Conservation (phyloP, 2,888 invertebrate genomes). For the Eilema griseolum region DNA sequence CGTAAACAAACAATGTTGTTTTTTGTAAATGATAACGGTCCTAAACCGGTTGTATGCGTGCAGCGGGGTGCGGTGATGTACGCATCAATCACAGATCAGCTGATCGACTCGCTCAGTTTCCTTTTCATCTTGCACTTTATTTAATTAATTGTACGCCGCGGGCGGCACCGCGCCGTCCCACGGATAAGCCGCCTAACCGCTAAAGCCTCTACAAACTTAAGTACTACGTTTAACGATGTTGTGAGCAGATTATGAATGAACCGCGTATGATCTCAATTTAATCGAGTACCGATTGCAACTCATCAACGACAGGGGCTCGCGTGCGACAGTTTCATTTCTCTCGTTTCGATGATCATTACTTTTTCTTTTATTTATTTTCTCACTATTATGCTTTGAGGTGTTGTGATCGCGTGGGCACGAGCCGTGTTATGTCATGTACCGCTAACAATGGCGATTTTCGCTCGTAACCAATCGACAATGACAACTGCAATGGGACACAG, state of each 20-base stretch:
- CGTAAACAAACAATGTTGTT: conserved; percentile 65
- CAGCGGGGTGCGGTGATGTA: conserved; percentile 62
- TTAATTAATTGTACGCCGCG: conserved; percentile 80
- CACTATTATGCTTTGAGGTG: conserved; percentile 57
- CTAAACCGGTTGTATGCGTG: conserved; percentile 74
- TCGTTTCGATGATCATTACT: conserved; percentile 56
- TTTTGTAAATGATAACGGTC: conserved; percentile 63
- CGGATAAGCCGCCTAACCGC: conserved; percentile 57
- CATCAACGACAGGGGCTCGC: conserved; percentile 37
- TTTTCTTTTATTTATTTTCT: conserved; percentile 64
- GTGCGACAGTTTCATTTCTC: conserved; percentile 51
- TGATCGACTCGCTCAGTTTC: conserved; percentile 76
- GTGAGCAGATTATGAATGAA: conserved; percentile 76
- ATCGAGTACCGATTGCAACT: conserved; percentile 58
- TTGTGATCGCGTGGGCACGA: conserved; percentile 65
- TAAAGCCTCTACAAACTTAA: conserved; percentile 60
- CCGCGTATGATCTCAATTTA: conserved; percentile 62
- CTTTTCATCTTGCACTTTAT: conserved; percentile 81
- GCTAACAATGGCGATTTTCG: conserved; percentile 71
- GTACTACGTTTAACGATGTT: conserved; percentile 58
- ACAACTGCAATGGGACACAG: conserved; percentile 70
- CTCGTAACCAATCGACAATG: conserved; percentile 71
- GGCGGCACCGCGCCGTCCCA: conserved; percentile 59
- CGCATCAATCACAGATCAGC: conserved; percentile 82
- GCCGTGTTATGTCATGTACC: conserved; percentile 70